Evolutionary conservation across 1,140 invertebrate species (phyloP).

Genomic region (Drosophila pandora): DNA sequence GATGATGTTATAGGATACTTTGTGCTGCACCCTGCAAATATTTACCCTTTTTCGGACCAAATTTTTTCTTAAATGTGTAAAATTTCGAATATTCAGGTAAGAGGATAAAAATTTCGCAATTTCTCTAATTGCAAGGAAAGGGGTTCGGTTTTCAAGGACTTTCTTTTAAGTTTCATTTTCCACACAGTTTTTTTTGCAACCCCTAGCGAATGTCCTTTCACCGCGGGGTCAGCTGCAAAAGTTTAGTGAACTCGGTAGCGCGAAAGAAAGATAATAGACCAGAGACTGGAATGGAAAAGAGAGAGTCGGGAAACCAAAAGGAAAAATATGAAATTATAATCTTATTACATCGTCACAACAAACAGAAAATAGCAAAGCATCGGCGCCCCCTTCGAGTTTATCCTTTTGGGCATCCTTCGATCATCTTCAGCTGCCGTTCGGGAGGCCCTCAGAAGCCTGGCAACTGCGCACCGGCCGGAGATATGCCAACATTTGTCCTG

Average conservation of each 20-base stretch:
- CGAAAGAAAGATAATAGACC: conserved; percentile 36
- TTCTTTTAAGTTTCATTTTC: conserved; percentile 36
- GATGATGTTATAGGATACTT: conserved; percentile 61
- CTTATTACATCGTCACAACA: conserved; percentile 81
- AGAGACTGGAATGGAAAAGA: background rate
- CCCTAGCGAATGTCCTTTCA: conserved; percentile 40
- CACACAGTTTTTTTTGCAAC: conserved; percentile 47
- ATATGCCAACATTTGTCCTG: conserved; percentile 75
- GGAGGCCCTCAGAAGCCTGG: conserved; percentile 30
- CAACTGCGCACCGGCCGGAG: conserved; percentile 72
- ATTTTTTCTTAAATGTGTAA: conserved; percentile 51
- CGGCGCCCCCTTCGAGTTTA: conserved; percentile 44
- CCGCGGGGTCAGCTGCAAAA: conserved; percentile 61
- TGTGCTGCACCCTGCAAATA: conserved; percentile 50
- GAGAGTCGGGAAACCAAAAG: conserved; percentile 16
- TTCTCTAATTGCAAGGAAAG: conserved; percentile 40
- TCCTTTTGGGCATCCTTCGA: conserved; percentile 66
- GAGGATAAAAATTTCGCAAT: conserved; percentile 23
- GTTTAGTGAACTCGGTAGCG: conserved; percentile 55
- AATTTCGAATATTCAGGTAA: conserved; percentile 23
- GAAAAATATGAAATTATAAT: conserved; percentile 77
- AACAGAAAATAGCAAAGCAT: conserved; percentile 35
- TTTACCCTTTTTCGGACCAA: conserved; percentile 64
- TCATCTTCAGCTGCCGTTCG: conserved; percentile 70
- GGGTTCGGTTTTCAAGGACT: conserved; percentile 42